Evolutionary conservation across 2,888 invertebrate genomes (phyloP), one percentile per base, ranked within the genome.

Genomic region (Tipula vernalis): DNA sequence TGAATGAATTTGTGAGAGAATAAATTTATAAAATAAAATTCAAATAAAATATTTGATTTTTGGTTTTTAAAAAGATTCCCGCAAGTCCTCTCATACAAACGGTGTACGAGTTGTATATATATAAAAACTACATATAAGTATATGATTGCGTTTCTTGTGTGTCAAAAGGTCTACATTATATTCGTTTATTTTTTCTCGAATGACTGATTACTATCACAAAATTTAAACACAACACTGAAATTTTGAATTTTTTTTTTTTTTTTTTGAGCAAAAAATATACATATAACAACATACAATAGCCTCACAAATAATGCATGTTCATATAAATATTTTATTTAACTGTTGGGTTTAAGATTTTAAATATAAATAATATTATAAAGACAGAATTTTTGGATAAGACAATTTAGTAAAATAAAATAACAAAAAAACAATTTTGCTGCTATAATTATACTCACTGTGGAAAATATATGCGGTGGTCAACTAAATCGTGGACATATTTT

Each of bases 41-140:
- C 71, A 71, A 71, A 71, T 71, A 71, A 71, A 71, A 71, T 71
- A 71, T 71, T 71, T 71, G 71, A 71, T 71, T 71, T 71, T 71
- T 8, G 71, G 71, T 71, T 28, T 51, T 71, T 51, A 15, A 28
- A 71, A 51, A 51, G 18, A 71, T 28, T 28, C 28, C 51, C 13
- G 51, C 71, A 28, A 71, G 71, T 71, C 71, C 28, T 71, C 71
- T 71, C 28, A 28, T 71, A 5, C 2, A 57, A 15, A 6, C 15
- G 51, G n/a, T 18, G 44, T 15, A 57, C 6, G 39, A 39, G 39
- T 39, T 57, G 15, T 15, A 57, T 15, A 15, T 57, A 71, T 28
- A 18, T 28, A 71, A 71, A n/a, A 71, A 28, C 18, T 10, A 51
- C n/a, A 51, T 51, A 47, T 13, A 13, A 12, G 47, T 51, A 71